Base-by-base conservation (phyloP, 2,888 invertebrate genomes). In the Tigriopus californicus region DNA sequence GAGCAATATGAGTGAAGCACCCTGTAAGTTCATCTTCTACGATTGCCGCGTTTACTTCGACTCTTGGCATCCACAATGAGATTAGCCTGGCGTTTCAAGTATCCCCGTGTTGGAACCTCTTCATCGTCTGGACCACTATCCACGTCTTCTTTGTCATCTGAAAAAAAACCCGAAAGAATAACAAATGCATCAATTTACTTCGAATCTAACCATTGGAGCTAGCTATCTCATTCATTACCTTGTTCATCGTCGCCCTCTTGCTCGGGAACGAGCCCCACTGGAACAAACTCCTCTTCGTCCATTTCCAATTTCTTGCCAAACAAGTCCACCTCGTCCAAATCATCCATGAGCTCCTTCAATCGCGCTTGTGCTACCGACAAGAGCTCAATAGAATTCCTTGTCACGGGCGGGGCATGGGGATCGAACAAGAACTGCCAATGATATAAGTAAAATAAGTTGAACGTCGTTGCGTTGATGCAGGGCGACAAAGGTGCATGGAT, bases 11-110 rank as follows among this genome's bases (percentile, higher is more conserved):
- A n/a, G n/a, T n/a, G 33, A 33, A 33, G 33, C 4, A 33, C 33
- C 33, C 33, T 5, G 8, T 3, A 33, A 5, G 33, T 33, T 59
- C 53, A 59, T 25, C 59, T n/a, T 12, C 59, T 22, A n/a, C 51
- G 22, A 13, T 18, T 20, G n/a, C 59, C 59, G 2, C 52, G 24
- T 22, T 59, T 59, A 42, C 85, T 76, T 41, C 86, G 75, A 63
- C 82, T 82, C 68, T 85, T 86, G 8, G 86, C 82, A 69, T 88
- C 87, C 2, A 87, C 79, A 51, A 88, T 83, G 20, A 87, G 70
- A 67, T 85, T 84, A 0, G 87, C 85, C 69, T 87, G 87, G 61
- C 85, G 75, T 72, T 87, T 88, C 61, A 88, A 72, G 68, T 79
- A 80, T 62, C 79, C 80, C 54, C 87, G 76, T 0, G 86, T 83